Conservation (phyloP, 2,113 vertebrate species). For the Pipra filicauda region DNA sequence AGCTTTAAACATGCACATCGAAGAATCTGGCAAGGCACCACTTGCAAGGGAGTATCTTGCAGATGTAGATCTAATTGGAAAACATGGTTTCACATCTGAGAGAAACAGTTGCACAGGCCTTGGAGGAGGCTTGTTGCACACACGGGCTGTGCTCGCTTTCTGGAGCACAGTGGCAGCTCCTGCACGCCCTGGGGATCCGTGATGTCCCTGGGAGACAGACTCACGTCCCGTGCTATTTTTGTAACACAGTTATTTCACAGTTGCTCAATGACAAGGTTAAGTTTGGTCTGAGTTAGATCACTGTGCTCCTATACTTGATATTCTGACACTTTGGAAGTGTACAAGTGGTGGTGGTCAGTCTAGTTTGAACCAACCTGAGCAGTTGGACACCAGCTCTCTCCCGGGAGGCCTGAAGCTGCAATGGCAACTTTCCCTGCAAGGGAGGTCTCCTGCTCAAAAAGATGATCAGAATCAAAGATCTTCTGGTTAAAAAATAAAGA, state of each 20-base stretch:
- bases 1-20: neutral
- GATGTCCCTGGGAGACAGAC: neutral
- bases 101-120: neutral
- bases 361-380: constrained; percentile 4
- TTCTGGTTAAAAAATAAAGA: neutral
- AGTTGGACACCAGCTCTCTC: neutral
- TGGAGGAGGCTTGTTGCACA: neutral
- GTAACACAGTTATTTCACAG: neutral
- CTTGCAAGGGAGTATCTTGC: neutral
- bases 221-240: neutral
- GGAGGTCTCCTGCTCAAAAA: neutral
- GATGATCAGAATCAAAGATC: neutral
- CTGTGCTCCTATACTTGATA: neutral
- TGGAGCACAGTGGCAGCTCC: neutral
- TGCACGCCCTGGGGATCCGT: neutral
- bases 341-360: neutral
- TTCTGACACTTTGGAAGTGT: neutral
- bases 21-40: neutral
- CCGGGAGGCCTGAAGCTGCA: neutral
- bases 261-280: neutral
- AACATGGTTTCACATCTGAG: neutral
- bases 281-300: neutral
- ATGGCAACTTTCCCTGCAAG: neutral
- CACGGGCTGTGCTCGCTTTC: rapidly evolving
- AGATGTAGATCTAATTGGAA: neutral